These are phyloP conservation scores for Dasyprocta punctata DNA, from an alignment of 2,113 vertebrate species.

Conservation along the genomic window DNA sequence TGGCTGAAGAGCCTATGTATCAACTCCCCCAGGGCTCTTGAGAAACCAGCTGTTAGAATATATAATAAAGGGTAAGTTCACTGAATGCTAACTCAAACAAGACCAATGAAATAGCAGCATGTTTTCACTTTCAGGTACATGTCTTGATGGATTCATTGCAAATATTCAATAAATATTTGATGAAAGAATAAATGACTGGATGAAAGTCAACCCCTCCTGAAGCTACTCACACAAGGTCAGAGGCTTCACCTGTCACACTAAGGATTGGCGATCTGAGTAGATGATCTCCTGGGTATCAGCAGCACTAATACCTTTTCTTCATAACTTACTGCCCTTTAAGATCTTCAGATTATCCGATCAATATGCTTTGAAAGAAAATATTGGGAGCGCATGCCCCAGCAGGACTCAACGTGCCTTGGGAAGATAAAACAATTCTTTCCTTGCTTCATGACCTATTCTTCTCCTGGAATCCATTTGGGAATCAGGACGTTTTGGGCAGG, in stretches of 20 bases:
- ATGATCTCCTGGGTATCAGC: neutral
- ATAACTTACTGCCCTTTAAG: neutral
- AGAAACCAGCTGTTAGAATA: conserved; percentile 54
- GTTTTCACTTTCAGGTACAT: conserved; percentile 53
- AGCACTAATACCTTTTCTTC: neutral
- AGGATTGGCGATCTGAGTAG: neutral
- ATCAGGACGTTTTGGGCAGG: neutral
- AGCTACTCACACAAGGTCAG: conserved; percentile 7
- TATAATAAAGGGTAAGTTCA: conserved; percentile 56
- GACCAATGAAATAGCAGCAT: conserved; percentile 52
- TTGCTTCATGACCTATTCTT: neutral
- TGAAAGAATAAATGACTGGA: conserved; percentile 60
- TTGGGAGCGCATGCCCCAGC: neutral
- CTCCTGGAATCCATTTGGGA: neutral
- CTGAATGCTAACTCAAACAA: conserved; percentile 55
- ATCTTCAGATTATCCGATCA: conserved; percentile 31
- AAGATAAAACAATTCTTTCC: conserved; percentile 11
- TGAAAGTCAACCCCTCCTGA: conserved; percentile 48
- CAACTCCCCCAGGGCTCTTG: neutral
- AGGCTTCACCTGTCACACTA: conserved; percentile 5
- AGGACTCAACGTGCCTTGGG: neutral
- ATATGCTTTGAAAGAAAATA: conserved; percentile 34
- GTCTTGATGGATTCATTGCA: conserved; percentile 22
- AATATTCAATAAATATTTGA: conserved; percentile 64
- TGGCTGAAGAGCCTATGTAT: conserved; percentile 29